Conservation (phyloP, 2,888 invertebrate species). For the Lypha dubia region DNA sequence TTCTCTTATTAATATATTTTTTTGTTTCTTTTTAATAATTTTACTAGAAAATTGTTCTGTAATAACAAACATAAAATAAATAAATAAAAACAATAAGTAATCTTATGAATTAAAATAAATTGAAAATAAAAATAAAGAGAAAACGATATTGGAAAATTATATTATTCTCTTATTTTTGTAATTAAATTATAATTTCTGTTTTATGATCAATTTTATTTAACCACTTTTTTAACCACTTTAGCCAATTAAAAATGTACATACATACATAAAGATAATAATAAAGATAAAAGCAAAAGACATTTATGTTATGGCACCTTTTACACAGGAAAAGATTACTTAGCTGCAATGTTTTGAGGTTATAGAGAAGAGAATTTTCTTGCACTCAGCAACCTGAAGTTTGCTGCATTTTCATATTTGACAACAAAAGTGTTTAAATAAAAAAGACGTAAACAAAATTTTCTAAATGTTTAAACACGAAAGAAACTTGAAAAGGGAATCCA, state of each 20-base stretch:
- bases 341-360: too few species aligned
- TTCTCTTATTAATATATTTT: slow-evolving; percentile 10
- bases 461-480: too few species aligned
- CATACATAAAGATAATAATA: neutral
- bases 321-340: too few species aligned
- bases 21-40: slow-evolving; percentile 30
- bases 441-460: too few species aligned
- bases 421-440: too few species aligned
- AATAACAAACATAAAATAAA: neutral
- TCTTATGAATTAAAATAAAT: slow-evolving; percentile 46
- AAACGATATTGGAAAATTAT: neutral
- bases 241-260: slow-evolving; percentile 37
- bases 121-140: neutral
- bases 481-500: too few species aligned
- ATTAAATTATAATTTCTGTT: neutral
- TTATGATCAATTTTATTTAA: neutral
- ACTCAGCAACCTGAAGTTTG: too few species aligned
- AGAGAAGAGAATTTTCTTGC: too few species aligned
- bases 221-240: neutral
- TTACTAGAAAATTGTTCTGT: slow-evolving; percentile 52
- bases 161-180: slow-evolving; percentile 7
- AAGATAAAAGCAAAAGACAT: neutral
- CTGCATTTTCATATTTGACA: too few species aligned
- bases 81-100: neutral
- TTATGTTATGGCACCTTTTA: too few species aligned